Evolutionary conservation across 2,113 vertebrate species (phyloP).

Genomic region (Limnothrissa miodon): DNA sequence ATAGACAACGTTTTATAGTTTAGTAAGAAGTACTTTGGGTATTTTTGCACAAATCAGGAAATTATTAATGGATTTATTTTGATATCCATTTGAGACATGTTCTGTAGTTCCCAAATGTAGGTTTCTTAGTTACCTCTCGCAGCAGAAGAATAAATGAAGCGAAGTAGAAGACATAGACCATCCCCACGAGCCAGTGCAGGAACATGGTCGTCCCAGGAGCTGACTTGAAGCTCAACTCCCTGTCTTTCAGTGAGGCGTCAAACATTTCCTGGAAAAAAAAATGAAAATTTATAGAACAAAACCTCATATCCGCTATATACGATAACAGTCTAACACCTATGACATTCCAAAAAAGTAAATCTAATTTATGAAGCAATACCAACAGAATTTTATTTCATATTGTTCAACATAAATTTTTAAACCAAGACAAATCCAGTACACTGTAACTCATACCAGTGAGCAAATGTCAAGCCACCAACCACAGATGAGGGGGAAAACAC

Average conservation of each 20-base stretch:
- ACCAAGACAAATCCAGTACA: conserved; percentile 24
- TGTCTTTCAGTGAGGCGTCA: conserved; percentile 90
- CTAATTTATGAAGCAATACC: too few relatives aligned
- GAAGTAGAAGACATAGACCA: conserved; percentile 98
- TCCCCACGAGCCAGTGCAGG: conserved; percentile 94
- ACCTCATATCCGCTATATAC: background rate
- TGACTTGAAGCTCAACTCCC: conserved; percentile 90
- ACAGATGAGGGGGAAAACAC: conserved; percentile 95
- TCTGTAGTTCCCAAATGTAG: background rate
- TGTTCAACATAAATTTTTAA: too few relatives aligned
- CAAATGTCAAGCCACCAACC: conserved; percentile 99
- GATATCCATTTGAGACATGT: background rate
- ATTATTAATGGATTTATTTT: background rate
- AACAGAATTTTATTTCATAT: too few relatives aligned
- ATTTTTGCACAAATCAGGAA: background rate
- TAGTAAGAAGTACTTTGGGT: background rate
- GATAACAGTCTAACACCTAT: background rate
- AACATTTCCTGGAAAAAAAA: conserved; percentile 88
- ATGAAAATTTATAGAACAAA: too few relatives aligned
- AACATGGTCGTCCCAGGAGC: conserved; percentile 97
- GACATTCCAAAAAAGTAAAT: background rate
- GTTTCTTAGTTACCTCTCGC: conserved; percentile 77
- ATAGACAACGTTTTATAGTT: background rate
- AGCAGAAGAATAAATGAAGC: conserved; percentile 96
- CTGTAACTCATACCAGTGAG: conserved; percentile 79